Base-by-base conservation (phyloP, 2,797 vertebrate genomes). In the Gallinago solitaria region DNA sequence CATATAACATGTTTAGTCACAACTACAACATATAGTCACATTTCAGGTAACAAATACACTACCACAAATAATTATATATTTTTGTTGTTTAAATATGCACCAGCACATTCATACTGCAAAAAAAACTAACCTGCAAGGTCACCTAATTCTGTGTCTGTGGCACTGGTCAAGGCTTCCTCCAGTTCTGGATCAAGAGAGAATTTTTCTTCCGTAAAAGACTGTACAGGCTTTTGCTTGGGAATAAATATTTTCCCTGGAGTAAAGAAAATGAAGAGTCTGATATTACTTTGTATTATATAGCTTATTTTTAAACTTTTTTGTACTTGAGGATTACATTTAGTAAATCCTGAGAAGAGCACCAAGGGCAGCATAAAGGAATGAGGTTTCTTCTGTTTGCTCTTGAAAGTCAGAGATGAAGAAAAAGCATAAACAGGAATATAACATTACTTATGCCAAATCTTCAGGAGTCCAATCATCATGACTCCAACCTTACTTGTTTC, bases 91-190 rank as follows among this genome's bases (percentile, higher is more conserved):
- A 63, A n/a, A 83, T 17, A 56, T 1, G 2, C 23, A 30, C 19
- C 30, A 47, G 27, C 39, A 25, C 11, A 24, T 25, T 37, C 41
- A 50, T 18, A 75, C 24, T 51, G 84, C 3, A 74, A 56, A 76
- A 76, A 57, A 54, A 60, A 53, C 96, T 82, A 96, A 99, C 99
- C 99, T 99, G 99, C 99, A 3, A 99, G 98, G 97, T 99, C 99
- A 93, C 98, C 99, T 73, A 99, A 96, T 86, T 99, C 99, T 43
- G 98, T 99, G 87, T 99, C 99, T 33, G 99, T 99, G 93, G 99
- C 99, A 70, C 99, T 99, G 69, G 98, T 99, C 96, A 99, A 98
- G 61, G 99, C 99, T 97, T 99, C 99, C 98, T 99, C 99, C 91
- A 99, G 97, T 90, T 99, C 99, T 17, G 99, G 99, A 97, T 99